Evolutionary conservation across 2,888 invertebrate species (phyloP), one percentile per base, ranked within the genome.

Genomic region (Pristionchus mayeri): DNA sequence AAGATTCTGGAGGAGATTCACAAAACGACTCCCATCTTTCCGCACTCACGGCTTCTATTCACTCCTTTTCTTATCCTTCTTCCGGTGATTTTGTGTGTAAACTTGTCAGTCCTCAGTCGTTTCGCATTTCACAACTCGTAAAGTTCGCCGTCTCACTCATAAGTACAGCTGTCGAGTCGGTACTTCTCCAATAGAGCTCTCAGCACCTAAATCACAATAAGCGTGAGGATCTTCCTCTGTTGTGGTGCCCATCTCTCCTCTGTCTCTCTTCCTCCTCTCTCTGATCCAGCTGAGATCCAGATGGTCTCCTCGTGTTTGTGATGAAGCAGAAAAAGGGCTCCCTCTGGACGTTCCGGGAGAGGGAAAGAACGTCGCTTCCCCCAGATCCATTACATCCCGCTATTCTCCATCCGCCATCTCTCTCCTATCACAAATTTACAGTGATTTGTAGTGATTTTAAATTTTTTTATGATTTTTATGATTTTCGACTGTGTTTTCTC

Each of bases 1-100:
- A 63, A 63, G 63, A 63, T 18, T 63, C 63, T 63, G 63, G 63
- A 63, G 63, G 63, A 63, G 63, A 60, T 60, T 60, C 57, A 60
- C 27, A 44, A 44, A 63, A 27, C 63, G 30, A 63, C 30, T 13
- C 21, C 34, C 18, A 63, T 34, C 63, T 63, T 63, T 63, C 57
- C 44, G 44, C 13, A 13, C 13, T 44, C 7, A 6, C 13, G 6
- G 44, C 44, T 44, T 44, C 44, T 44, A 44, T 44, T n/a, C 44
- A 44, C 44, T 9, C 7, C 44, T 44, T 44, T 13, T n/a, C 6
- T 44, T 44, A 44, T 6, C 44, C 34, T 63, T 63, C 44, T n/a
- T 60, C 63, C 63, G 63, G 63, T 2, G 57, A 30, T 30, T 63
- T 63, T 63, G 63, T 63, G 63, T 63, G 63, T 63, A 63, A 63